phyloP scores from a whole-genome alignment of 2,888 invertebrate species.

The Himalopsyche japonica region DNA sequence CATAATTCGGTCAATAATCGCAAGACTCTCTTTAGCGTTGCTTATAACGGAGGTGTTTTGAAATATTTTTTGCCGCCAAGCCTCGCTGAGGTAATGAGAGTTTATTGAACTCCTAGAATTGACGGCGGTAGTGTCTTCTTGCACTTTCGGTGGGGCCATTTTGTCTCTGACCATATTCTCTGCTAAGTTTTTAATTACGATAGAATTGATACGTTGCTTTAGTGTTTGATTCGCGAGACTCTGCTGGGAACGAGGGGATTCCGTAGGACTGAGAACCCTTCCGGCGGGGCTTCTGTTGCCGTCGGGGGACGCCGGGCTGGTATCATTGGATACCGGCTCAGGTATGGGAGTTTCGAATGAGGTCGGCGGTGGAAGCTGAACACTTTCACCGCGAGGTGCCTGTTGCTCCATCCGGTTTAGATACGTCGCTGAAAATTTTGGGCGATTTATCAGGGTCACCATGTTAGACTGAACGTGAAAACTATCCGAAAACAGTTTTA shows the following conservation, averaged over 20 bases:
- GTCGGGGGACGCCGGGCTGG: conserved; percentile 57
- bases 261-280: conserved; percentile 58
- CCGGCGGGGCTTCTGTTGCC: conserved; percentile 52
- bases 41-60: conserved; percentile 83
- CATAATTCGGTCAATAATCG: conserved; percentile 75
- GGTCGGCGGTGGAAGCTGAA: conserved; percentile 13
- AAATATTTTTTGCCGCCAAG: conserved; percentile 79
- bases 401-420: conserved; percentile 48
- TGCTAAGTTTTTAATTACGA: conserved; percentile 86
- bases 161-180: conserved; percentile 73
- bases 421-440: conserved; percentile 69
- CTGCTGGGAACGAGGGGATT: conserved; percentile 57
- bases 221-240: conserved; percentile 74
- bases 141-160: conserved; percentile 45
- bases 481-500: conserved; percentile 91
- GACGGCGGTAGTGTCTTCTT: conserved; percentile 50
- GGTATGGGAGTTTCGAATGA: conserved; percentile 38
- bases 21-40: conserved; percentile 75
- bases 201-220: conserved; percentile 85
- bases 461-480: conserved; percentile 93
- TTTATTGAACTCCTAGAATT: conserved; percentile 55
- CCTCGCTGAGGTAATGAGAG: conserved; percentile 65
- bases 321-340: conserved; percentile 32
- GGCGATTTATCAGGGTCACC: conserved; percentile 79
- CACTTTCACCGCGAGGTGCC: conserved; percentile 44